A percentile compares a stretch with the other conserved stretches of the same genome.
Conservation (phyloP, 2,113 vertebrate species). For the Sciurus niger region DNA sequence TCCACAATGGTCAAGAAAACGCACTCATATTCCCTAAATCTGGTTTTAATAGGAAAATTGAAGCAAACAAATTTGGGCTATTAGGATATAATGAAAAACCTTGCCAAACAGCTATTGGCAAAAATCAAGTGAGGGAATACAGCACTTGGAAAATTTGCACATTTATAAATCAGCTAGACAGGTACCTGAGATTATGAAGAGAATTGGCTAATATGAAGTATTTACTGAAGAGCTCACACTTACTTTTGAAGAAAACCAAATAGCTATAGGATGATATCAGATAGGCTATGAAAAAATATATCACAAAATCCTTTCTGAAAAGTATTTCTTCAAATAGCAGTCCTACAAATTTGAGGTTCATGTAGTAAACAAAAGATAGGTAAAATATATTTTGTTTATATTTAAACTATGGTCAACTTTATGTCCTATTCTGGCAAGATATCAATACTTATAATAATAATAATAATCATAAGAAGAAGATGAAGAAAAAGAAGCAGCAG, state of each 20-base stretch:
- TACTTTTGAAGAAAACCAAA: not conserved
- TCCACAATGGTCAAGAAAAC: conserved; percentile 50
- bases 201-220: conserved; percentile 30
- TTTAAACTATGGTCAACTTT: not conserved
- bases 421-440: not conserved
- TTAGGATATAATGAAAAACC: conserved; percentile 69
- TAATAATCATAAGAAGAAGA: not conserved
- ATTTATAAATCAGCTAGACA: conserved; percentile 70
- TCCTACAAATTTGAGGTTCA: not conserved
- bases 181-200: conserved; percentile 49
- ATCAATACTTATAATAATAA: not conserved
- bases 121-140: conserved; percentile 46
- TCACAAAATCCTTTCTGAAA: not conserved
- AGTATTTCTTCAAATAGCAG: not conserved
- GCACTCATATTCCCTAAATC: conserved; percentile 45
- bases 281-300: not conserved
- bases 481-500: too few relatives aligned
- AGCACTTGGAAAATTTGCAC: conserved; percentile 51
- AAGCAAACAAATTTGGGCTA: conserved; percentile 68
- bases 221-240: not conserved
- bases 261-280: not conserved
- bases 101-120: conserved; percentile 67
- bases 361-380: not conserved
- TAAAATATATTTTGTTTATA: not conserved
- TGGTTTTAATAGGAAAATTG: conserved; percentile 74